Percentiles rank a stretch among this genome's conserved stretches.
Evolutionary conservation across 2,888 invertebrate species (phyloP).

Genomic region (Scaptomyza parva): DNA sequence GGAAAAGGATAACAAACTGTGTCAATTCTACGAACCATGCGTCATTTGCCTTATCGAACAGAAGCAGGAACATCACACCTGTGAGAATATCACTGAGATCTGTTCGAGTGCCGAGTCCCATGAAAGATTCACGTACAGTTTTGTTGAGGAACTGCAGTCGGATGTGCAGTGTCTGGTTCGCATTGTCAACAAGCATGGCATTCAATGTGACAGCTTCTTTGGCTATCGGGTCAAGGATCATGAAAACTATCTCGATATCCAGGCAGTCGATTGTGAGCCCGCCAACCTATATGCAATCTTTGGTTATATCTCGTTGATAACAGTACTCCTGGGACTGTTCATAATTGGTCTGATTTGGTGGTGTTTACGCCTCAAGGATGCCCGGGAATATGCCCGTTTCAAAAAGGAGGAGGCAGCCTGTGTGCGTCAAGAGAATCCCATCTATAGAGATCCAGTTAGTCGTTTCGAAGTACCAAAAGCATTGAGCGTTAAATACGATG

Average conservation of each 20-base stretch:
- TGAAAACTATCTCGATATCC: conserved; percentile 75
- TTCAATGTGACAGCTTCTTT: conserved; percentile 81
- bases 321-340: conserved; percentile 85
- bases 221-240: conserved; percentile 71
- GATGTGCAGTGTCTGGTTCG: conserved; percentile 76
- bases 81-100: conserved; percentile 73
- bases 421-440: conserved; percentile 83
- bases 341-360: conserved; percentile 84
- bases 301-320: conserved; percentile 85
- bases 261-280: conserved; percentile 71
- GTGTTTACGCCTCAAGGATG: conserved; percentile 86
- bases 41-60: conserved; percentile 82
- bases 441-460: conserved; percentile 88
- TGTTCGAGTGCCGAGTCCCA: conserved; percentile 72
- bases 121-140: conserved; percentile 74
- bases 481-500: conserved; percentile 55
- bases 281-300: conserved; percentile 65
- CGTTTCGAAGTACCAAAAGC: conserved; percentile 86
- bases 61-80: conserved; percentile 63
- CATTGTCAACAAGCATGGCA: conserved; percentile 74
- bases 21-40: conserved; percentile 83
- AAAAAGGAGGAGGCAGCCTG: conserved; percentile 81
- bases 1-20: conserved; percentile 81
- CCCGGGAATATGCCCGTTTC: conserved; percentile 86
- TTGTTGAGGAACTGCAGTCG: conserved; percentile 67